Percentiles rank a stretch among this genome's conserved stretches.
These are phyloP conservation scores for Drosophila imparisetae DNA, from an alignment of 2,888 invertebrate species.

Conservation along the genomic window DNA sequence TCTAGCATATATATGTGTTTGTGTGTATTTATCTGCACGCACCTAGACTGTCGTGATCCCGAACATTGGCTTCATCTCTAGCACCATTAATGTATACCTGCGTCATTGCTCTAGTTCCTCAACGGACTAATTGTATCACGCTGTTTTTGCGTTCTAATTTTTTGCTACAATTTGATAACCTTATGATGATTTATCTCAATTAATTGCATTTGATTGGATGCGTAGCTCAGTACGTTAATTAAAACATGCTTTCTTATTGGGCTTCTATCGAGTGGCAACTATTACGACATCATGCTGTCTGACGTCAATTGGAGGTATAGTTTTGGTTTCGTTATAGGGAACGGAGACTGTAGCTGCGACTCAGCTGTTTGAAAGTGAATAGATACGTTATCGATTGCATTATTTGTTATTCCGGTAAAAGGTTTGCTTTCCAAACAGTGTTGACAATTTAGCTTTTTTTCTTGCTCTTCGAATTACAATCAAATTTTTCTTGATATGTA, in stretches of 20 bases:
- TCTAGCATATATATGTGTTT: neutral
- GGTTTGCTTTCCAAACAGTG: neutral
- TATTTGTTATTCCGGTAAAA: neutral
- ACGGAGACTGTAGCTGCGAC: constrained; percentile 18
- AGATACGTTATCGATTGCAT: constrained; percentile 27
- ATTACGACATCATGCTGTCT: constrained; percentile 12
- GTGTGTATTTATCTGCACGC: constrained; percentile 1
- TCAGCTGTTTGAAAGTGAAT: constrained; percentile 42
- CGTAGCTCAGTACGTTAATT: neutral
- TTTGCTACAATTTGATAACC: constrained; percentile 27
- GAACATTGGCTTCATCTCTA: constrained; percentile 72
- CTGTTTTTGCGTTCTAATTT: constrained; percentile 34
- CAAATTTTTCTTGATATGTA: neutral
- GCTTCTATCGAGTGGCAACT: neutral
- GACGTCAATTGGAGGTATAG: constrained; percentile 5
- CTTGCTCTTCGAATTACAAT: neutral
- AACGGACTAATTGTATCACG: constrained; percentile 24
- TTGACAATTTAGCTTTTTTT: constrained; percentile 2
- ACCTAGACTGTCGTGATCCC: constrained; percentile 77
- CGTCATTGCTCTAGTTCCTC: constrained; percentile 53
- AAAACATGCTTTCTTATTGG: neutral
- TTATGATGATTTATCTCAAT: constrained; percentile 15
- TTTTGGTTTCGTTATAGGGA: constrained; percentile 12
- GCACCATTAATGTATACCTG: constrained; percentile 77
- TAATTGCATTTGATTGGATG: neutral